Conservation (phyloP, 2,888 invertebrate species). For the Pilophorus perplexus region DNA sequence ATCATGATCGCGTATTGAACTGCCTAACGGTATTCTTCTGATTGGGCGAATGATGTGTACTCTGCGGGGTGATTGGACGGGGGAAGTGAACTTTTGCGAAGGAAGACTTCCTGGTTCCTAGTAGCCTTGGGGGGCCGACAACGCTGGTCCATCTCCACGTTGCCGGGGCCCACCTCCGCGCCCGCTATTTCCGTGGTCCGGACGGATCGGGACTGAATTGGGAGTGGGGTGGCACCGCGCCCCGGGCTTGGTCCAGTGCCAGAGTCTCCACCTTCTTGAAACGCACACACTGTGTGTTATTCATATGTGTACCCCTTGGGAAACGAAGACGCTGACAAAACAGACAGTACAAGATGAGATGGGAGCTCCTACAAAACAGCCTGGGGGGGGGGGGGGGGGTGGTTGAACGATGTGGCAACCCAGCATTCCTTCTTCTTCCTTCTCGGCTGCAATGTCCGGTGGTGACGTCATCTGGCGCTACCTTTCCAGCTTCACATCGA, state of each 20-base stretch:
- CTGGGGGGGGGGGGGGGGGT: neutral
- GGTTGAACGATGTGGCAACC: constrained; percentile 20
- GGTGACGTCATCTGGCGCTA: constrained; percentile 24
- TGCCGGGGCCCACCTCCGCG: neutral
- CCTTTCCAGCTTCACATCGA: constrained; percentile 9
- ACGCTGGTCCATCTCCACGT: neutral
- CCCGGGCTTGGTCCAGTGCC: constrained; percentile 7
- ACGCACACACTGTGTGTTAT: too few species aligned
- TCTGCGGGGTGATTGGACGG: neutral
- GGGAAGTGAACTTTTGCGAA: constrained; percentile 33
- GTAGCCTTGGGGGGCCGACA: constrained; percentile 26
- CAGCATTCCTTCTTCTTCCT: constrained; percentile 31
- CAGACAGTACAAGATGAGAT: neutral
- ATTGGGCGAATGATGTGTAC: too few species aligned
- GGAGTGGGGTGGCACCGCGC: too few species aligned
- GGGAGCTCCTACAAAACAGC: neutral
- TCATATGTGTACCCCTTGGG: too few species aligned
- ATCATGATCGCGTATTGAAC: too few species aligned
- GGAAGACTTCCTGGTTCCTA: constrained; percentile 39
- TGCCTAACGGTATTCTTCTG: constrained; percentile 16
- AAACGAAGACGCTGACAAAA: too few species aligned
- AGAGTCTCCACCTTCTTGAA: neutral
- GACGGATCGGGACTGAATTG: neutral
- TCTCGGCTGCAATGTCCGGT: constrained; percentile 19
- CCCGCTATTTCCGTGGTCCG: constrained; percentile 20